Evolutionary conservation across 2,888 invertebrate species (phyloP), one percentile per base, ranked within the genome.

Genomic region (Muscina levida): DNA sequence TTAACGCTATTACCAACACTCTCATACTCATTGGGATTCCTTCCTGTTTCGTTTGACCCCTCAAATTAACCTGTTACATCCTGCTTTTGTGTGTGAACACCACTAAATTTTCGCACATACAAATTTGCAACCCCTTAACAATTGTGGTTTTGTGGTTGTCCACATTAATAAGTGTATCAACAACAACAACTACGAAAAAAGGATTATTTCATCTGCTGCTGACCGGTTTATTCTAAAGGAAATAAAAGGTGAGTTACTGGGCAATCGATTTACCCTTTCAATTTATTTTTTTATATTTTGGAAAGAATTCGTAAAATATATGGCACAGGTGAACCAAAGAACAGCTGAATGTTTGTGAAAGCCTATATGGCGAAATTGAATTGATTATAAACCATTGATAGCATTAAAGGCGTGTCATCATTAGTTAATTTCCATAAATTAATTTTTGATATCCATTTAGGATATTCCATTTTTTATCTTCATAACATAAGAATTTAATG

Each of bases 21-120:
- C n/a, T n/a, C n/a, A n/a, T n/a, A n/a, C n/a, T n/a, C n/a, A n/a
- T n/a, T n/a, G n/a, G n/a, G n/a, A 19, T 42, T 62, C 22, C 62
- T 37, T 62, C 62, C 62, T 37, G 62, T 62, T 42, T 4, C 15
- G 4, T 17, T 42, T 42, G 62, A 62, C 66, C 62, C 66, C 53
- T 10, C 24, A 53, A 74, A 72, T 77, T 81, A 81, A 81, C 81
- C 81, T 81, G 81, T 81, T 81, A 77, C 81, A 75, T 81, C 81
- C 81, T 77, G 81, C 74, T 39, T 17, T 42, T n/a, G n/a, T 15
- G 11, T 19, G n/a, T 19, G 22, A 17, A 39, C 39, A 62, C 62
- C 62, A 59, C 59, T 39, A 24, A 44, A 44, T 11, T 13, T 44
- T 42, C 42, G 42, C n/a, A 5, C 56, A 22, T 10, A 8, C 44